phyloP scores from a whole-genome alignment of 2,888 invertebrate genomes.

The Pyrochroa serraticornis region DNA sequence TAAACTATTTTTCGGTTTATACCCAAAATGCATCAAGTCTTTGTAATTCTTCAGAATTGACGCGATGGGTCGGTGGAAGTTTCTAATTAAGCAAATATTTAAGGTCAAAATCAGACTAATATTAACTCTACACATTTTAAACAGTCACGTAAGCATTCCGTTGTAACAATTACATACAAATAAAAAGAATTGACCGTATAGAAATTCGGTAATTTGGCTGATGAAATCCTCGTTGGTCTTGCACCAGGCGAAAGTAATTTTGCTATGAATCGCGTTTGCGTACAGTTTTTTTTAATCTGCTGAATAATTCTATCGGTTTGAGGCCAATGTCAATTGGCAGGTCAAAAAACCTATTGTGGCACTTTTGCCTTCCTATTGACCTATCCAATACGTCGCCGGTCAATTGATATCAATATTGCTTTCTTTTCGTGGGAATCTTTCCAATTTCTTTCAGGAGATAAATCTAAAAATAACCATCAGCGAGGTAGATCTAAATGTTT shows the following conservation, averaged over 20 bases:
- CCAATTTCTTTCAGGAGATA: constrained; percentile 23
- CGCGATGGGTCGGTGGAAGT: no score
- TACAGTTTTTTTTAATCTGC: constrained; percentile 8
- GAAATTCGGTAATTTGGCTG: constrained; percentile 32
- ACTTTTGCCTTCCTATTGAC: neutral
- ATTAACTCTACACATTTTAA: constrained; percentile 11
- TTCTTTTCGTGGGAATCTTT: constrained; percentile 16
- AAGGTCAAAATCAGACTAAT: constrained; percentile 16
- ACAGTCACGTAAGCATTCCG: constrained; percentile 16
- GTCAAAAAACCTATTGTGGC: constrained; percentile 10
- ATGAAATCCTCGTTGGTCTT: constrained; percentile 29
- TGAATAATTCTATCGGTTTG: constrained; percentile 3
- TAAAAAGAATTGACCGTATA: constrained; percentile 22
- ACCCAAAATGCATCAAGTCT: no score
- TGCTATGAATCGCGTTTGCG: constrained; percentile 12
- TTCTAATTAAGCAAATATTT: constrained; percentile 15
- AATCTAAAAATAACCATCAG: constrained; percentile 16
- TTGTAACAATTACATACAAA: constrained; percentile 12
- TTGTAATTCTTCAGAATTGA: no score
- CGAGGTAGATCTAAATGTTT: no score
- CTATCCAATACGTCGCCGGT: neutral
- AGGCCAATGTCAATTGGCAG: constrained; percentile 14
- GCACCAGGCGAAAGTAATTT: constrained; percentile 31
- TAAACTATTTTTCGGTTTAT: no score
- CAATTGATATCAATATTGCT: constrained; percentile 12